These are phyloP conservation scores for Daboia siamensis DNA, from an alignment of 2,113 vertebrate genomes.

Conservation along the genomic window DNA sequence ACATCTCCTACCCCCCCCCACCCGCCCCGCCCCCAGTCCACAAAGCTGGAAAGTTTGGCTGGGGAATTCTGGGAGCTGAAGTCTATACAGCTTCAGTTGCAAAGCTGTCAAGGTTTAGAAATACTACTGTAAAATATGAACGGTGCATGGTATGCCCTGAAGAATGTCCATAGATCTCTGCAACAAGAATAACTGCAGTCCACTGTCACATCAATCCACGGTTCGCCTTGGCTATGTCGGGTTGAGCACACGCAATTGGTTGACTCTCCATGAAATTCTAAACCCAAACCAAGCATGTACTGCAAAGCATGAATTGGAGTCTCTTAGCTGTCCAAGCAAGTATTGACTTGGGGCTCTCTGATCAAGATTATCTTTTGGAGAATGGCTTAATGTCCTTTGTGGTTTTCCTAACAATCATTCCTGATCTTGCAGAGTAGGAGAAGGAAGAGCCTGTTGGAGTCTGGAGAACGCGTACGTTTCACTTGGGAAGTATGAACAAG, in stretches of 20 bases:
- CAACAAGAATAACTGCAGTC: not conserved
- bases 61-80: not conserved
- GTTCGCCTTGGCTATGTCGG: not conserved
- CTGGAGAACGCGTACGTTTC: slow-evolving; percentile 92
- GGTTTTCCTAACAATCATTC: slow-evolving; percentile 12
- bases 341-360: not conserved
- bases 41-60: not conserved
- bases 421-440: slow-evolving; percentile 83
- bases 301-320: not conserved
- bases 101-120: not conserved
- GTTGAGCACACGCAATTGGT: not conserved
- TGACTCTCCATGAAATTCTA: not conserved
- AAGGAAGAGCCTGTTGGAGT: slow-evolving; percentile 96
- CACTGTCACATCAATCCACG: not conserved
- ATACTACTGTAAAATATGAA: not conserved
- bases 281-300: not conserved
- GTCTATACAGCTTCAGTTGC: not conserved
- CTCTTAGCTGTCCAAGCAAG: not conserved
- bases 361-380: not conserved
- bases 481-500: slow-evolving; percentile 86
- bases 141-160: too few species aligned
- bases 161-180: not conserved
- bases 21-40: too few species aligned
- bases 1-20: too few species aligned
- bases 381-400: not conserved